phyloP scores from a whole-genome alignment of 2,888 invertebrate genomes.

The Eledone cirrhosa region DNA sequence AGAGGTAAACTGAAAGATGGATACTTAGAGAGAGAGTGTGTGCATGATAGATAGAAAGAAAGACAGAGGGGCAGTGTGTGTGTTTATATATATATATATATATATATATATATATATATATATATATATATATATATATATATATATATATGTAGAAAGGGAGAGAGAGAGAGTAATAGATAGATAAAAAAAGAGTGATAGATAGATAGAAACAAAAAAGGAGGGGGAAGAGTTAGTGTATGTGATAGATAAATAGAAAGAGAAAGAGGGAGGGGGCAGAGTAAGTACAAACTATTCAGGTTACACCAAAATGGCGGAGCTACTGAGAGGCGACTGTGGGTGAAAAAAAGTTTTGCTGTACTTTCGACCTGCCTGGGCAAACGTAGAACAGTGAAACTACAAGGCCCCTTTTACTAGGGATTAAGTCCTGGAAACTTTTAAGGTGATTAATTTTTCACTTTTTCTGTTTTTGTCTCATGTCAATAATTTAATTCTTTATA shows the following conservation, averaged over 20 bases:
- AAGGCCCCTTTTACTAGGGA: constrained; percentile 20
- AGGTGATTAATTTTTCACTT: constrained; percentile 12
- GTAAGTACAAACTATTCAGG: not conserved
- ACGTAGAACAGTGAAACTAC: constrained; percentile 3
- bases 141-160: no score
- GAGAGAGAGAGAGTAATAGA: not conserved
- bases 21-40: no score
- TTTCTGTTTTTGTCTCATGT: not conserved
- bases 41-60: no score
- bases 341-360: constrained; percentile 21
- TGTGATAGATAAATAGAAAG: not conserved
- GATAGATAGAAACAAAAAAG: not conserved
- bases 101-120: no score
- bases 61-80: no score
- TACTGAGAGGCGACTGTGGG: constrained; percentile 23
- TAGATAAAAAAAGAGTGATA: not conserved
- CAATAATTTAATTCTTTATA: not conserved
- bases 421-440: constrained; percentile 17
- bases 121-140: no score
- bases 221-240: not conserved
- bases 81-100: no score
- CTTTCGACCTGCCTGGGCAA: constrained; percentile 26
- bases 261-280: not conserved
- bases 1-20: no score
- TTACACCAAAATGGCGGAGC: constrained; percentile 26